Percentiles rank a stretch among this genome's conserved stretches.
phyloP scores from a whole-genome alignment of 2,888 invertebrate species.

The Agelastica alni region DNA sequence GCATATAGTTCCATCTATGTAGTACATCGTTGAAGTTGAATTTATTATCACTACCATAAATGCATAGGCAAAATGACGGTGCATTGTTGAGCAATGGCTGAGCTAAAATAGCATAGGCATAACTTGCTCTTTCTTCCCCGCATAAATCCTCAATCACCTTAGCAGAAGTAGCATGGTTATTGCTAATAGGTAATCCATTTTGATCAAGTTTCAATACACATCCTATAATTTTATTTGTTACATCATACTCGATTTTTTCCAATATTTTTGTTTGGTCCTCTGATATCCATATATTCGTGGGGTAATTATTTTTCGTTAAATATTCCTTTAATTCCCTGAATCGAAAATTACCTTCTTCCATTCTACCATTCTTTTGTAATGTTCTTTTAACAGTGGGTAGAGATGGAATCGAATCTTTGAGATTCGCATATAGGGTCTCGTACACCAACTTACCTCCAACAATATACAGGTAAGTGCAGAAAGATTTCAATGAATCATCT shows the following conservation, averaged over 20 bases:
- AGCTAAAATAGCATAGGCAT: conserved; percentile 32
- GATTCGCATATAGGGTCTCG: neutral
- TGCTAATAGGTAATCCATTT: conserved; percentile 6
- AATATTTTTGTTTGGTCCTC: conserved; percentile 26
- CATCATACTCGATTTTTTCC: conserved; percentile 9
- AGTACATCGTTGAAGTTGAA: conserved; percentile 9
- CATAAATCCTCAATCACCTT: conserved; percentile 19
- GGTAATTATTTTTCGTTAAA: conserved; percentile 4
- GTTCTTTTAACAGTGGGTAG: neutral
- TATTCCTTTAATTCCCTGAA: conserved; percentile 2
- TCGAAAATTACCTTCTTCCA: conserved; percentile 1
- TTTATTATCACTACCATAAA: conserved; percentile 16
- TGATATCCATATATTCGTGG: neutral
- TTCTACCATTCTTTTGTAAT: neutral
- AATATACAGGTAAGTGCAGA: too few species aligned
- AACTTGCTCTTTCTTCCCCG: neutral
- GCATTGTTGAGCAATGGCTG: conserved; percentile 19
- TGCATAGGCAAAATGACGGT: conserved; percentile 14
- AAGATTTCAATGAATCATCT: too few species aligned
- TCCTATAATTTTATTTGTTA: conserved; percentile 22
- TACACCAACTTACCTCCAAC: neutral
- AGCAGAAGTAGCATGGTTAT: conserved; percentile 9
- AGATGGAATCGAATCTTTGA: neutral
- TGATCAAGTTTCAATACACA: neutral
- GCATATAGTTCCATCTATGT: conserved; percentile 15